These are phyloP conservation scores for Choloepus didactylus DNA, from an alignment of 2,797 vertebrate genomes.

Conservation along the genomic window DNA sequence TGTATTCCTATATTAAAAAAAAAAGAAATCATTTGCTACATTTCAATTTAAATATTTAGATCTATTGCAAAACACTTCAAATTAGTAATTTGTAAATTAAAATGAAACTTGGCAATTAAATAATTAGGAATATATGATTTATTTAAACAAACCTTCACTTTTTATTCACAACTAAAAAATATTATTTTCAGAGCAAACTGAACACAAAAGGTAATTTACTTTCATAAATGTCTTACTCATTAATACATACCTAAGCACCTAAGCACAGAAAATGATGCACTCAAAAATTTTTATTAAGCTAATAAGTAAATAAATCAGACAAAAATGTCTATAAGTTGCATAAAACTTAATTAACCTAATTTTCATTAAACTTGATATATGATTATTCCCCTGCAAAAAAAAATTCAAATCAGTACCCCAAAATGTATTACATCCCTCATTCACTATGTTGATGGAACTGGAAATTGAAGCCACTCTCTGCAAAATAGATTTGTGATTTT, in stretches of 20 bases:
- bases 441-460: constrained; percentile 31
- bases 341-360: constrained; percentile 24
- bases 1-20: background rate
- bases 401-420: constrained; percentile 58
- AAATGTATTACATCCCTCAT: background rate
- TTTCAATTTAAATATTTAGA: constrained; percentile 7
- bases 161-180: constrained; percentile 19
- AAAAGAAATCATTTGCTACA: background rate
- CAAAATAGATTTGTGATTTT: constrained; percentile 69
- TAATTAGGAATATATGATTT: background rate
- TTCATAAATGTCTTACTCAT: background rate
- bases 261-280: background rate
- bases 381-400: constrained; percentile 1
- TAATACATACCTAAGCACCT: background rate
- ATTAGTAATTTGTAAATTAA: background rate
- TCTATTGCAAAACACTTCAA: constrained; percentile 32
- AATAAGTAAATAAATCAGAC: constrained; percentile 56
- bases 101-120: background rate
- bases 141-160: background rate
- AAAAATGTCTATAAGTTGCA: constrained; percentile 9
- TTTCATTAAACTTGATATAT: constrained; percentile 8
- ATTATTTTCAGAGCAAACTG: background rate
- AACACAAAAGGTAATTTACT: background rate
- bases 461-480: constrained; percentile 66
- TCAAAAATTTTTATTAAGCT: constrained; percentile 15